Conservation (phyloP, 1,140 invertebrate species). For the Catajapyx aquilonaris region DNA sequence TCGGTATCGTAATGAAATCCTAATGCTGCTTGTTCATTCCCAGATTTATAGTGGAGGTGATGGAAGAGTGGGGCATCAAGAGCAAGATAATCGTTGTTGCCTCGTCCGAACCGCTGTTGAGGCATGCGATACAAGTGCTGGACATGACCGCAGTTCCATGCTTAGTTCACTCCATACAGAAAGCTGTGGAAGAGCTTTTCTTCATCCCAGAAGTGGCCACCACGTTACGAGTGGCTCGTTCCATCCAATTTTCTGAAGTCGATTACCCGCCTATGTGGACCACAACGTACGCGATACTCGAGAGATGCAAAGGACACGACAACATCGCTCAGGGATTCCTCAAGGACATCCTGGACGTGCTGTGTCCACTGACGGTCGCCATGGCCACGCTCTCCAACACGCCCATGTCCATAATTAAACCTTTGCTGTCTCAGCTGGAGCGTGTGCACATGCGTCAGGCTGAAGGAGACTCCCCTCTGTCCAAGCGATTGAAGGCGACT, state of each 20-base stretch:
- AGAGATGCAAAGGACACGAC: conserved; percentile 21
- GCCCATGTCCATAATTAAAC: conserved; percentile 28
- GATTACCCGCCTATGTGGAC: conserved; percentile 27
- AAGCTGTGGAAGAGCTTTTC: conserved; percentile 13
- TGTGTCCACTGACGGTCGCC: conserved; percentile 29
- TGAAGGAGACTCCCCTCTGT: conserved; percentile 21
- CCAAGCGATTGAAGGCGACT: conserved; percentile 21
- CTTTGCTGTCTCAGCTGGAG: conserved; percentile 27
- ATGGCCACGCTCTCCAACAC: conserved; percentile 30
- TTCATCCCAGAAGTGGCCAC: conserved; percentile 20
- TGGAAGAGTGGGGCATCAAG: conserved; percentile 20
- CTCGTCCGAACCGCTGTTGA: conserved; percentile 18
- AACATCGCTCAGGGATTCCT: conserved; percentile 16
- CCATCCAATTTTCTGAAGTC: conserved; percentile 20
- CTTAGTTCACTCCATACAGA: conserved; percentile 24
- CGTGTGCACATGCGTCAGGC: conserved; percentile 27
- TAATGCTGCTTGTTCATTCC: conserved; percentile 23
- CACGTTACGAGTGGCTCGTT: conserved; percentile 22
- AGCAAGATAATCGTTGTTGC: conserved; percentile 25
- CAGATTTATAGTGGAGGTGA: conserved; percentile 22
- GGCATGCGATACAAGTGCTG: conserved; percentile 17
- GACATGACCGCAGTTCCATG: conserved; percentile 24
- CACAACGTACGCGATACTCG: conserved; percentile 28
- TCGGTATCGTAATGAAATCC: too few relatives aligned
- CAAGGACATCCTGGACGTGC: conserved; percentile 9